Conservation (phyloP, 2,113 vertebrate species). For the Heteronetta atricapilla region DNA sequence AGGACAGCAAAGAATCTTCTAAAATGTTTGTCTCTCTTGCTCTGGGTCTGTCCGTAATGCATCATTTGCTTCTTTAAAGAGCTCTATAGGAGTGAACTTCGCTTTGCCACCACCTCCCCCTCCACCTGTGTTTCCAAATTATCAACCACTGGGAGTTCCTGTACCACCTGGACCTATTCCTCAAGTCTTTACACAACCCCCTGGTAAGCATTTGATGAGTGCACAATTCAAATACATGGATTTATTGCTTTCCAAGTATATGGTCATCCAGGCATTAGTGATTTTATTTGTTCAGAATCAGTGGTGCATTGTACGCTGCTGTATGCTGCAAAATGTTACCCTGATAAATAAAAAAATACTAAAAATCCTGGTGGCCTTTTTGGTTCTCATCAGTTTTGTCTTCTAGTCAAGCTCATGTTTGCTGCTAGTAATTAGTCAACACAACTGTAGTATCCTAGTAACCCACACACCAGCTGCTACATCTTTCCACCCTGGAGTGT, state of each 20-base stretch:
- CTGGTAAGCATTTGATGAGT: slow-evolving; percentile 70
- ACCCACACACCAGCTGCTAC: background rate
- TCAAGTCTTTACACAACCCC: slow-evolving; percentile 79
- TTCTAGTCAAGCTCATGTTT: background rate
- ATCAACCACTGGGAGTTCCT: slow-evolving; percentile 79
- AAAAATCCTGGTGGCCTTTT: background rate
- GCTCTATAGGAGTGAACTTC: slow-evolving; percentile 86
- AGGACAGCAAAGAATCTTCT: background rate
- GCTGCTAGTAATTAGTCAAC: background rate
- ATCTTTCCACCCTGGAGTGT: background rate
- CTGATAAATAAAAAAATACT: background rate
- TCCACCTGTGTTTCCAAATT: slow-evolving; percentile 84
- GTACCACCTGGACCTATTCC: slow-evolving; percentile 79
- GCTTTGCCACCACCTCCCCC: slow-evolving; percentile 82
- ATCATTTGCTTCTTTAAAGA: slow-evolving; percentile 61
- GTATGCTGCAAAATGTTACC: background rate
- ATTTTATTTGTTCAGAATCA: background rate
- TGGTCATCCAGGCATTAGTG: background rate
- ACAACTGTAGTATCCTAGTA: background rate
- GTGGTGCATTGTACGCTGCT: background rate
- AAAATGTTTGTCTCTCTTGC: background rate
- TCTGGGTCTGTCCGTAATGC: background rate
- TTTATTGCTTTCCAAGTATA: background rate
- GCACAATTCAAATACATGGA: background rate
- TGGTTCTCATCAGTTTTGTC: background rate